Evolutionary conservation across 2,797 vertebrate genomes (phyloP).

Genomic region (Antennarius maculatus): DNA sequence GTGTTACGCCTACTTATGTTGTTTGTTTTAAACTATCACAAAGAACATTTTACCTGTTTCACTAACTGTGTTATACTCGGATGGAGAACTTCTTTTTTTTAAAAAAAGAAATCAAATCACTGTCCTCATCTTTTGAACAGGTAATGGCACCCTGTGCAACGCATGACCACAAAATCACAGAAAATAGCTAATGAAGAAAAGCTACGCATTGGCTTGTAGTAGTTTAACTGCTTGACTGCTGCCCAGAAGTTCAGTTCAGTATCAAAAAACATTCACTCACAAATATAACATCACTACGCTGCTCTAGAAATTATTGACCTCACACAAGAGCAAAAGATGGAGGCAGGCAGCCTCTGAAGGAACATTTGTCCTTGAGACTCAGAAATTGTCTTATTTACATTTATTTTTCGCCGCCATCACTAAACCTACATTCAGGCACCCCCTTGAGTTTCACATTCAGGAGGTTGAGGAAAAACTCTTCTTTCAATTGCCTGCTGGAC

Average conservation of each 20-base stretch:
- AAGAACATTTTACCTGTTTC: conserved; percentile 1
- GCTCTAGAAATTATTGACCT: background rate
- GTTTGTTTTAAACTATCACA: conserved; percentile 14
- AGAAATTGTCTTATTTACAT: background rate
- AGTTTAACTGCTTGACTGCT: too few relatives aligned
- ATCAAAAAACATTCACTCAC: too few relatives aligned
- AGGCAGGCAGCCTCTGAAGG: background rate
- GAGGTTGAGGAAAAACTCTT: background rate
- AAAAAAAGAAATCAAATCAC: too few relatives aligned
- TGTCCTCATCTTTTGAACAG: too few relatives aligned
- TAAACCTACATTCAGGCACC: background rate
- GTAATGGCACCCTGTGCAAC: too few relatives aligned
- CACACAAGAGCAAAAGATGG: background rate
- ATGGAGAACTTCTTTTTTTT: too few relatives aligned
- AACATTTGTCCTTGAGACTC: background rate
- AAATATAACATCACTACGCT: background rate
- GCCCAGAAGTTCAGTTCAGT: too few relatives aligned
- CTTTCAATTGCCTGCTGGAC: background rate
- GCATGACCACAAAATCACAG: too few relatives aligned
- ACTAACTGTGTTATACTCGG: background rate
- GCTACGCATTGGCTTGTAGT: too few relatives aligned
- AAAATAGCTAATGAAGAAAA: too few relatives aligned
- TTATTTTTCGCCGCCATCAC: background rate
- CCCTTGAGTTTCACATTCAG: too few relatives aligned
- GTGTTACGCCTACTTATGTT: conserved; percentile 13